phyloP scores from a whole-genome alignment of 2,888 invertebrate species.

The Xylota segnis region DNA sequence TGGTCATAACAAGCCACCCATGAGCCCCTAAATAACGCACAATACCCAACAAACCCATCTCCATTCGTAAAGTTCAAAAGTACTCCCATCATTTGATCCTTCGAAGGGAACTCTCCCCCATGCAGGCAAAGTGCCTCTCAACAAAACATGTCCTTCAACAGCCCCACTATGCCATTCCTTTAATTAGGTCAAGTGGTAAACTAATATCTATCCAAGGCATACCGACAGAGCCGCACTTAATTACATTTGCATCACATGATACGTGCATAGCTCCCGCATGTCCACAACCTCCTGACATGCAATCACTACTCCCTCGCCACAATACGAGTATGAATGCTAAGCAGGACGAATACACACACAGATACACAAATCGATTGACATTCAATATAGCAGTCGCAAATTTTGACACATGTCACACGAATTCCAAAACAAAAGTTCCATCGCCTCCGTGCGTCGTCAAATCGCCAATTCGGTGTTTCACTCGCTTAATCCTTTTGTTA shows the following conservation, averaged over 20 bases:
- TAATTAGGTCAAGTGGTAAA: constrained; percentile 75
- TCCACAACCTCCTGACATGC: constrained; percentile 52
- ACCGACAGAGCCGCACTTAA: constrained; percentile 40
- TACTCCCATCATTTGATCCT: not conserved
- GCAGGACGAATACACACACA: constrained; percentile 9
- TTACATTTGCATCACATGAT: constrained; percentile 42
- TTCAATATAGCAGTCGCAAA: constrained; percentile 36
- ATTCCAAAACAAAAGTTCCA: constrained; percentile 28
- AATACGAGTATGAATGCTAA: constrained; percentile 15
- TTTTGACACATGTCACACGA: constrained; percentile 51
- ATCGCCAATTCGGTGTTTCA: constrained; percentile 7
- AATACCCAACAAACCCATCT: too few relatives aligned
- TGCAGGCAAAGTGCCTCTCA: not conserved
- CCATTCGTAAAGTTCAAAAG: too few relatives aligned
- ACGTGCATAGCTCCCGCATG: constrained; percentile 26
- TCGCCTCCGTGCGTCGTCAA: constrained; percentile 16
- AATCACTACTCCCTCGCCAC: constrained; percentile 36
- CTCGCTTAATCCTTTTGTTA: constrained; percentile 52
- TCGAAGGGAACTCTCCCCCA: not conserved
- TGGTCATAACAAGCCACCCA: too few relatives aligned
- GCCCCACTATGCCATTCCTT: not conserved
- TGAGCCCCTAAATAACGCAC: too few relatives aligned
- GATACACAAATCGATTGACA: constrained; percentile 38
- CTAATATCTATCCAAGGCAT: constrained; percentile 37
- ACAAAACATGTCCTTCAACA: constrained; percentile 1